These are phyloP conservation scores for Calyptommatus sinebrachiatus DNA, from an alignment of 2,113 vertebrate genomes.

Conservation along the genomic window DNA sequence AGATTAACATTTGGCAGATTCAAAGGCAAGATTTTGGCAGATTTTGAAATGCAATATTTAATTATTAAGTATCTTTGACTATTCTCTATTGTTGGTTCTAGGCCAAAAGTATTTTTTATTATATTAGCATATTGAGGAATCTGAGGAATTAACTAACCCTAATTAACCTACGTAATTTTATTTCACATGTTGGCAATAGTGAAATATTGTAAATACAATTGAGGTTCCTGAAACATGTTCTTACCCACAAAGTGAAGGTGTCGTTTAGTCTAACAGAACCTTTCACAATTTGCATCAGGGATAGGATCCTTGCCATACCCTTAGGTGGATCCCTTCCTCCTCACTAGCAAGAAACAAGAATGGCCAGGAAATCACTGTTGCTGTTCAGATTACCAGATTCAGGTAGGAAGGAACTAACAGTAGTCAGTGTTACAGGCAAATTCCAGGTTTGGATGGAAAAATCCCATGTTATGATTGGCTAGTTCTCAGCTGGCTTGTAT, in stretches of 20 bases:
- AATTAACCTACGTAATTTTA: not conserved
- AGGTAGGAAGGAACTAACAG: too few relatives aligned
- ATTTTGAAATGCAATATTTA: not conserved
- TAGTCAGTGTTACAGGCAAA: too few relatives aligned
- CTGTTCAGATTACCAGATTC: too few relatives aligned
- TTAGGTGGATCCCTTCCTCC: too few relatives aligned
- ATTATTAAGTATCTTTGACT: not conserved
- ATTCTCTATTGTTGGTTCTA: not conserved
- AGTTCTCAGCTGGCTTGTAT: too few relatives aligned
- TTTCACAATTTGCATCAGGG: not conserved
- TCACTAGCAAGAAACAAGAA: too few relatives aligned
- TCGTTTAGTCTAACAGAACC: not conserved
- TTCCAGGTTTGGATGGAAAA: too few relatives aligned
- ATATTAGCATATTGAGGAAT: not conserved
- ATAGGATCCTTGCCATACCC: too few relatives aligned
- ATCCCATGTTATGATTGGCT: too few relatives aligned
- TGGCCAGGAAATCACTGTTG: too few relatives aligned
- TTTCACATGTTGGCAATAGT: not conserved
- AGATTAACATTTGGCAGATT: not conserved
- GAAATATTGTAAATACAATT: constrained; percentile 9
- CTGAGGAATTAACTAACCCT: not conserved
- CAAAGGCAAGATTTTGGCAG: too few relatives aligned
- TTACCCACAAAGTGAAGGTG: not conserved
- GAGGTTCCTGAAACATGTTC: not conserved
- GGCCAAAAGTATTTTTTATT: not conserved